phyloP scores from a whole-genome alignment of 2,113 vertebrate species.

The cat (Felis catus) region DNA sequence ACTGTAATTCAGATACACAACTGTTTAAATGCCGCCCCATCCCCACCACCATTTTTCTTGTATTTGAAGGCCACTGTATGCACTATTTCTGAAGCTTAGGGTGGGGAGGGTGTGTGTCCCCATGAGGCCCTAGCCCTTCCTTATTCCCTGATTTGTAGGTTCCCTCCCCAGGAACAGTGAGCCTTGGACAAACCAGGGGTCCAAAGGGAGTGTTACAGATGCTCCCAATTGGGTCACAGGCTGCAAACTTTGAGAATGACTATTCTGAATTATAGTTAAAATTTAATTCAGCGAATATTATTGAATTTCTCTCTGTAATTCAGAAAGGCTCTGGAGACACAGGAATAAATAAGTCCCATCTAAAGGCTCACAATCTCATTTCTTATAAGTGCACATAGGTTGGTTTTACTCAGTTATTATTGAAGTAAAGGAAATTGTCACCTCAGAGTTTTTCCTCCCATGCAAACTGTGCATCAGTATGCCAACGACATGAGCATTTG shows the following conservation, averaged over 20 bases:
- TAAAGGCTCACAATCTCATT: neutral
- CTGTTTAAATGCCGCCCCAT: neutral
- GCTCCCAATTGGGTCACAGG: neutral
- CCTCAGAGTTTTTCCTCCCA: neutral
- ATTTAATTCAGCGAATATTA: neutral
- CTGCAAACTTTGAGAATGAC: neutral
- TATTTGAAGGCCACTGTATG: neutral
- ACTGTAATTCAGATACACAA: neutral
- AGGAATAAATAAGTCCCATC: neutral
- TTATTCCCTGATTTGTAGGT: neutral
- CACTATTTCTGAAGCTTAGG: neutral
- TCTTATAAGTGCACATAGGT: neutral
- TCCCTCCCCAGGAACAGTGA: neutral
- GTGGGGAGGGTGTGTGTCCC: rapidly evolving
- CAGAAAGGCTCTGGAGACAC: neutral
- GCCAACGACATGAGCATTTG: neutral
- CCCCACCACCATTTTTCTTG: neutral
- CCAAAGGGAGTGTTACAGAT: neutral
- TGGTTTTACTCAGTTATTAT: neutral
- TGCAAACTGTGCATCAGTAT: neutral
- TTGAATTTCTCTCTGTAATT: neutral
- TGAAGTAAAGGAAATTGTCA: slow-evolving; percentile 2
- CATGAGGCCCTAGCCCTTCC: neutral
- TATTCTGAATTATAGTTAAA: neutral
- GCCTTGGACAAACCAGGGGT: neutral